Evolutionary conservation across 92 coral and sea anemone genomes (phyloP).

Genomic region (Plumapathes pennacea): DNA sequence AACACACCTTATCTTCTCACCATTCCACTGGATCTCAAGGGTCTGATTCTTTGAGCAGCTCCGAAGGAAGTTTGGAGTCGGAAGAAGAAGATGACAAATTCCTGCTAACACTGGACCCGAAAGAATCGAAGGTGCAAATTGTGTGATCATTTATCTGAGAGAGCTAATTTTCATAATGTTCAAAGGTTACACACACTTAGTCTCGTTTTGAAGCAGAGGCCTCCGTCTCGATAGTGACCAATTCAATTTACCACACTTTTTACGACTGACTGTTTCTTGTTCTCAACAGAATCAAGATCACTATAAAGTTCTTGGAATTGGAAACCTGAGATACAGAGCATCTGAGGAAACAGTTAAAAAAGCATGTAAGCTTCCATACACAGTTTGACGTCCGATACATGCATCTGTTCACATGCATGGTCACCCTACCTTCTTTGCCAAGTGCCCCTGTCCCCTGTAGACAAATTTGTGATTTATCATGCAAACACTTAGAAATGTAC

Average conservation of each 20-base stretch:
- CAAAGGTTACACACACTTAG: too few species aligned
- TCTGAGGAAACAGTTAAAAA: slow-evolving; percentile 80
- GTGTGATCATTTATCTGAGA: too few species aligned
- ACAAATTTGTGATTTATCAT: too few species aligned
- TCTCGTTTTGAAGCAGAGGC: too few species aligned
- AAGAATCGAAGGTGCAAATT: slow-evolving; percentile 95
- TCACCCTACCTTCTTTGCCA: too few species aligned
- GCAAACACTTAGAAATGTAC: too few species aligned
- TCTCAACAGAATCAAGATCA: slow-evolving; percentile 85
- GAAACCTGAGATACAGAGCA: slow-evolving; percentile 81
- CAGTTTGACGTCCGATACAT: too few species aligned
- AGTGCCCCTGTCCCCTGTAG: too few species aligned
- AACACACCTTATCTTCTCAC: slow-evolving; percentile 74
- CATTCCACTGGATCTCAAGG: slow-evolving; percentile 57
- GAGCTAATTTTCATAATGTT: too few species aligned
- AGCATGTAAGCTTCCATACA: slow-evolving; percentile 89
- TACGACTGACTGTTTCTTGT: neutral
- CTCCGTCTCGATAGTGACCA: too few species aligned
- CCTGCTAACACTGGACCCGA: slow-evolving; percentile 86
- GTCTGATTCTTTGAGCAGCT: slow-evolving; percentile 62
- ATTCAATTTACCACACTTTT: too few species aligned
- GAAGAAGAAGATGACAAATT: slow-evolving; percentile 95
- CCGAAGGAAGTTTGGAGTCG: slow-evolving; percentile 70
- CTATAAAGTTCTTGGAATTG: slow-evolving; percentile 89
- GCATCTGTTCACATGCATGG: too few species aligned